phyloP scores from a whole-genome alignment of 2,888 invertebrate species.

The Pseudococcus longispinus region DNA sequence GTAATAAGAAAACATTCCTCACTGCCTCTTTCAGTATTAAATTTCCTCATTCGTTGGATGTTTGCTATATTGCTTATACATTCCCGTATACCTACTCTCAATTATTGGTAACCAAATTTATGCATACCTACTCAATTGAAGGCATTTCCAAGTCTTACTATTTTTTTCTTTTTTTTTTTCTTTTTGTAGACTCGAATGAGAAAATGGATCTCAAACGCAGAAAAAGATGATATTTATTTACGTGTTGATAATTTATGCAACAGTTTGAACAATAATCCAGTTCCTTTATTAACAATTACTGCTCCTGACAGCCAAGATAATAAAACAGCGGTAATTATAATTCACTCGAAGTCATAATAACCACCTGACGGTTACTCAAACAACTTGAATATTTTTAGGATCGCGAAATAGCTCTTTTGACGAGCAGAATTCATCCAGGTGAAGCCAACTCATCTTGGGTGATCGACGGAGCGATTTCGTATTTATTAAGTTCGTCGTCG shows the following conservation, averaged over 20 bases:
- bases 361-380: neutral
- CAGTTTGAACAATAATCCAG: constrained; percentile 75
- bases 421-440: constrained; percentile 84
- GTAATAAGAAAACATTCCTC: constrained; percentile 71
- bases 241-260: constrained; percentile 74
- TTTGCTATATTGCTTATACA: constrained; percentile 86
- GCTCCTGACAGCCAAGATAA: constrained; percentile 67
- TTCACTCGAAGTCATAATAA: neutral
- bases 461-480: constrained; percentile 80
- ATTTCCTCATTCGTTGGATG: constrained; percentile 77
- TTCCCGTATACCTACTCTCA: constrained; percentile 85
- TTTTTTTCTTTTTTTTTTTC: neutral
- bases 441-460: constrained; percentile 90
- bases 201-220: constrained; percentile 65
- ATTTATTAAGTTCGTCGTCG: constrained; percentile 69
- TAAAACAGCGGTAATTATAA: constrained; percentile 66
- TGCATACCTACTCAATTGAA: neutral
- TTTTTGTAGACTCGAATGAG: constrained; percentile 69
- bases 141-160: neutral
- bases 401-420: constrained; percentile 75
- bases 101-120: constrained; percentile 72
- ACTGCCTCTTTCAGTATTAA: constrained; percentile 80
- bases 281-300: constrained; percentile 80
- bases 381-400: constrained; percentile 63
- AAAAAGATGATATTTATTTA: constrained; percentile 68